Percentiles rank a stretch among this genome's conserved stretches.
These are phyloP conservation scores for Meteorus sp. DNA, from an alignment of 1,140 invertebrate genomes.

Conservation along the genomic window DNA sequence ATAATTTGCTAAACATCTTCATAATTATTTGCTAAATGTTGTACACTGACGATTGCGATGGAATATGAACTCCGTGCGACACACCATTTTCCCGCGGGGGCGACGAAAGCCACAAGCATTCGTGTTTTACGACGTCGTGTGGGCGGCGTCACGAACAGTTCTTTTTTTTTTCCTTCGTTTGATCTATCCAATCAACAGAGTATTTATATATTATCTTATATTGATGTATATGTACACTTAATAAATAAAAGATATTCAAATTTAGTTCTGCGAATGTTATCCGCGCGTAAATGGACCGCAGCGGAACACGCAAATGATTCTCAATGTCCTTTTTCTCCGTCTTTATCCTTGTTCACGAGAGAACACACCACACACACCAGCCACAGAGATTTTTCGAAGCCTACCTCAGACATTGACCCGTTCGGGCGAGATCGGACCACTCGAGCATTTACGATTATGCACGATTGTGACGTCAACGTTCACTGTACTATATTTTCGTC, in stretches of 20 bases:
- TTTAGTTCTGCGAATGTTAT: conserved; percentile 11
- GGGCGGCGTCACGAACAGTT: conserved; percentile 22
- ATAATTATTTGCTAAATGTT: not conserved
- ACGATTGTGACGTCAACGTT: conserved; percentile 60
- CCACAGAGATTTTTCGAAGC: conserved; percentile 67
- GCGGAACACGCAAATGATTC: not conserved
- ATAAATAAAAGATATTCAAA: conserved; percentile 13
- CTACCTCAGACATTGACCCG: conserved; percentile 69
- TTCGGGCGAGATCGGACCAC: conserved; percentile 62
- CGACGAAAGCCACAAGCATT: conserved; percentile 20
- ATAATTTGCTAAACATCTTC: not conserved
- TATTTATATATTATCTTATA: not conserved
- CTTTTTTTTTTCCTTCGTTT: not conserved
- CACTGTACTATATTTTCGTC: no score
- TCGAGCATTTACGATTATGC: conserved; percentile 60
- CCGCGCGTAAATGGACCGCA: conserved; percentile 16
- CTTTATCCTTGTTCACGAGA: conserved; percentile 45
- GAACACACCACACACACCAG: conserved; percentile 64
- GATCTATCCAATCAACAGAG: no score
- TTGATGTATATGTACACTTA: not conserved
- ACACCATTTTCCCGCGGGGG: conserved; percentile 29
- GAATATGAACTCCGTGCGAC: conserved; percentile 6
- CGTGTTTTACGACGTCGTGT: conserved; percentile 26
- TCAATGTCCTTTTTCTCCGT: conserved; percentile 21
- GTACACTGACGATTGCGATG: not conserved